Base-by-base conservation (phyloP, 2,797 vertebrate genomes). In the Dallia pectoralis region DNA sequence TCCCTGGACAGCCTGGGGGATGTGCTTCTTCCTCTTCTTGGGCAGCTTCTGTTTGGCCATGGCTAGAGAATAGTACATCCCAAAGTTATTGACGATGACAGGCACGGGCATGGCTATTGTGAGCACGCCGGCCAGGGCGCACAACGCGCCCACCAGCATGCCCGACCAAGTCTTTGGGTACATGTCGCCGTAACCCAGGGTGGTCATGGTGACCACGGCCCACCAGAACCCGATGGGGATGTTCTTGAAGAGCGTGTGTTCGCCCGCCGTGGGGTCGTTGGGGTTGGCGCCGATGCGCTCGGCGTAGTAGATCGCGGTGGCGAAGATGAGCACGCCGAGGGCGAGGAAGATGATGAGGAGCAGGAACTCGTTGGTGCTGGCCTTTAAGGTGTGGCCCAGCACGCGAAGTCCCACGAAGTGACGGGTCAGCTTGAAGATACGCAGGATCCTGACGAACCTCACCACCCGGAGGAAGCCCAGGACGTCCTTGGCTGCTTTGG, bases 31-130 rank as follows among this genome's bases (percentile, higher is more conserved):
- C 81, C 97, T 91, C 89, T 97, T 99, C 79, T 96, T 96, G 0
- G 97, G 97, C 74, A 99, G 93, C 88, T 99, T 99, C 92, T 99
- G 97, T 89, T 99, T 99, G 77, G 97, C 97, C 97, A 99, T 99
- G 73, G 97, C 97, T 89, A 99, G 91, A 2, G 97, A 99, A 89
- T 99, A 99, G 91, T 99, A 99, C 97, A 99, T 99, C 87, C 97
- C 97, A 89, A 99, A 99, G 91, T 99, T 99, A 92, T 99, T 99
- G 84, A 99, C 97, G 61, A 99, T 99, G 78, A 99, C 97, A 19
- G 97, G 97, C 79, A 99, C 97, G 0, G 97, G 97, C 97, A 99
- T 99, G 84, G 97, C 97, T 89, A 99, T 99, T n/a, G 97, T 99
- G 77, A 99, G 92, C 75, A 99, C 97, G 1, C 97, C 97, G 0